Conservation (phyloP, 2,888 invertebrate genomes). For the Mellilla xanthometata region DNA sequence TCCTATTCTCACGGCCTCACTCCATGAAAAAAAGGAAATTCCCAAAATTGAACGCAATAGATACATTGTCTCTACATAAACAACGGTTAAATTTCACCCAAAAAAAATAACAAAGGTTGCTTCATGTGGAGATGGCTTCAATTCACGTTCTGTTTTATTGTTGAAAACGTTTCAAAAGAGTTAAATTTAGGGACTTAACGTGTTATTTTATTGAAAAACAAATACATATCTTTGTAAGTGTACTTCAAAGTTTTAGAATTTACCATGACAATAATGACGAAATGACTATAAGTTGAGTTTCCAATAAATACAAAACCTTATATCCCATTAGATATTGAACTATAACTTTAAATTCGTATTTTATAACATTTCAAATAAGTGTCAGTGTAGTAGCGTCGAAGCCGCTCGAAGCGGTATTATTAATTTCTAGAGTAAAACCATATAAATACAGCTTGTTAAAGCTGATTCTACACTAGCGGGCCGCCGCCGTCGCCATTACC, state of each 20-base stretch:
- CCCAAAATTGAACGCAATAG: slow-evolving; percentile 71
- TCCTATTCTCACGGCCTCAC: slow-evolving; percentile 75
- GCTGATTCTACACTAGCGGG: slow-evolving; percentile 38
- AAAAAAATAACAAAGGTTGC: slow-evolving; percentile 43
- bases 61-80: slow-evolving; percentile 76
- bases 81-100: slow-evolving; percentile 65
- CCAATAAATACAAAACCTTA: too few relatives aligned
- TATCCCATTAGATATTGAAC: not conserved
- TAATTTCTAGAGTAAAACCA: slow-evolving; percentile 15
- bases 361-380: slow-evolving; percentile 6
- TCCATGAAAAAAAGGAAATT: slow-evolving; percentile 61
- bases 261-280: too few relatives aligned
- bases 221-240: too few relatives aligned
- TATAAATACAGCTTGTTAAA: slow-evolving; percentile 23
- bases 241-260: too few relatives aligned
- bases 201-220: too few relatives aligned
- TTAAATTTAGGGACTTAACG: too few relatives aligned
- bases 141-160: not conserved
- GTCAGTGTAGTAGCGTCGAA: slow-evolving; percentile 11
- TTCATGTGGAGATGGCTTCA: slow-evolving; percentile 44
- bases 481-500: slow-evolving; percentile 53
- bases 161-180: too few relatives aligned
- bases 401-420: slow-evolving; percentile 1
- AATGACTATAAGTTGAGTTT: too few relatives aligned
- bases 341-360: slow-evolving; percentile 4